These are phyloP conservation scores for Leptinotarsa juncta DNA, from an alignment of 2,888 invertebrate genomes.

Conservation along the genomic window DNA sequence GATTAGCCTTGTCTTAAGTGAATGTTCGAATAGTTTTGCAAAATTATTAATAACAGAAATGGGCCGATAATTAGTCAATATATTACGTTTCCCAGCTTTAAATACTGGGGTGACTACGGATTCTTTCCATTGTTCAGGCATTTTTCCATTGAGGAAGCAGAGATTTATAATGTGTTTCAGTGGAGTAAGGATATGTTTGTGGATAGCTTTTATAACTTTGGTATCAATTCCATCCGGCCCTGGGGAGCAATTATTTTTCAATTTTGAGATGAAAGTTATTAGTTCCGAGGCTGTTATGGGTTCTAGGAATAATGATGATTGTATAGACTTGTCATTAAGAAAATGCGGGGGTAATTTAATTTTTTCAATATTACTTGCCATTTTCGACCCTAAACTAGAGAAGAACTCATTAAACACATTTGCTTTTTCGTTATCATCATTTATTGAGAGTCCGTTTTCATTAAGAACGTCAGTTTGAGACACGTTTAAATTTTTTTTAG, in stretches of 20 bases:
- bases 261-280: neutral
- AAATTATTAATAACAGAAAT: too few relatives aligned
- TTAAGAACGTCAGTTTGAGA: neutral
- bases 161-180: constrained; percentile 12
- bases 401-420: constrained; percentile 3
- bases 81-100: constrained; percentile 8
- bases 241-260: constrained; percentile 38
- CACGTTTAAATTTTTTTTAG: neutral
- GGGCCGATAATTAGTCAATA: neutral
- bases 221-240: constrained; percentile 21
- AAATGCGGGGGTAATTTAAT: neutral
- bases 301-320: neutral
- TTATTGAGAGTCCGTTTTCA: constrained; percentile 14
- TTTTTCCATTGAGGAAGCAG: neutral
- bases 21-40: too few relatives aligned
- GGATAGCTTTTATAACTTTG: constrained; percentile 16
- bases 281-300: neutral
- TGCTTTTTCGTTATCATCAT: constrained; percentile 13
- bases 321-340: neutral
- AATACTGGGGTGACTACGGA: constrained; percentile 5
- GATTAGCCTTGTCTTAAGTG: neutral
- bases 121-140: constrained; percentile 11
- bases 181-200: constrained; percentile 21
- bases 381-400: neutral
- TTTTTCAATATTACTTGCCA: constrained; percentile 17